Evolutionary conservation across 2,888 invertebrate genomes (phyloP), one percentile per base, ranked within the genome.

Genomic region (Cerastis rubricosa): DNA sequence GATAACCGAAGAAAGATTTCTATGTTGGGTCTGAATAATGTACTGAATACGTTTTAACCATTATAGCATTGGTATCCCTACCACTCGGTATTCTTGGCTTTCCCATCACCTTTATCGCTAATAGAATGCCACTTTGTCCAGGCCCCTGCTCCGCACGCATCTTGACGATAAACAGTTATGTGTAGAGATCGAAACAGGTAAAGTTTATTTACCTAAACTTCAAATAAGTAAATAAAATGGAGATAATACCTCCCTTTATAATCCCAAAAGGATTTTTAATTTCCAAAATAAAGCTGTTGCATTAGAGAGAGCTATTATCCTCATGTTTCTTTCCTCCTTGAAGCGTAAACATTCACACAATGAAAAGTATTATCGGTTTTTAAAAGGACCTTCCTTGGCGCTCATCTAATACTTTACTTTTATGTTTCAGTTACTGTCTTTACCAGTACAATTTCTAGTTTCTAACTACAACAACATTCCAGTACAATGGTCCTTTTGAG

Each of bases 401-500:
- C 11, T 47, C 54, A 8, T 64, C 6, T 45, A 59, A 49, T 35
- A 79, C 9, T 65, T 17, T 51, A 45, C 43, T 49, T 78, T 65
- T 65, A 57, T 59, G 57, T 73, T 69, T 17, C 22, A 35, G 35
- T 45, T 25, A 59, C 47, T 35, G 66, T 49, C 25, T 43, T 22
- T 64, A 47, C 22, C 19, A 47, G 47, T 49, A 29, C 17, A 59
- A n/a, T 69, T 61, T 71, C 17, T 29, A n/a, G 57, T 73, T 63
- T 61, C 5, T 57, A 83, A 70, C 54, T 22, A n/a, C 5, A 71
- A 49, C 47, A 61, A 66, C 49, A 83, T 67, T 69, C 43, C 54
- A 14, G 70, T 69, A 70, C 57, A 70, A 66, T 66, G 14, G 35
- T 47, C 43, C n/a, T 61, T 66, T 72, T 66, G 69, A 68, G 22